A percentile compares a stretch with the other conserved stretches of the same genome.
Evolutionary conservation across 2,888 invertebrate species (phyloP).

Genomic region (Erannis defoliaria): DNA sequence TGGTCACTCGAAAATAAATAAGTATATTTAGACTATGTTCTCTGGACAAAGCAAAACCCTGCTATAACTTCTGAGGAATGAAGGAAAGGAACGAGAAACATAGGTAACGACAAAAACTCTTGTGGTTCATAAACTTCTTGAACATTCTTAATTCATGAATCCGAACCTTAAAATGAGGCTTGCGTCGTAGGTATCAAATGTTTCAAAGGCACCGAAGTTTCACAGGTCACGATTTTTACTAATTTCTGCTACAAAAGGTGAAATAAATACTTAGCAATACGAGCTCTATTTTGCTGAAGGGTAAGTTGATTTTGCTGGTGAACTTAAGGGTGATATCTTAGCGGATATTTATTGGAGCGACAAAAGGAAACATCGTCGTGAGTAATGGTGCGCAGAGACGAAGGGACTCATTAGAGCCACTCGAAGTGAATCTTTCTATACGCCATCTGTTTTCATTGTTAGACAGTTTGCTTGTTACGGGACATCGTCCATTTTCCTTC

Average conservation of each 20-base stretch:
- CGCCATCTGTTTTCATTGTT: slow-evolving; percentile 46
- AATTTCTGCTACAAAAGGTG: slow-evolving; percentile 39
- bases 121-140: background rate
- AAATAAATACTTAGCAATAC: slow-evolving; percentile 1
- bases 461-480: slow-evolving; percentile 30
- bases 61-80: no score
- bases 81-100: no score
- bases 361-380: slow-evolving; percentile 58
- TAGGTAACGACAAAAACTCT: no score
- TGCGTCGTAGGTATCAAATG: slow-evolving; percentile 38
- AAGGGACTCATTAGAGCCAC: slow-evolving; percentile 60
- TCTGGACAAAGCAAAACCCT: no score
- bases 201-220: slow-evolving; percentile 36
- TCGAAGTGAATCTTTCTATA: slow-evolving; percentile 49
- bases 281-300: slow-evolving; percentile 19
- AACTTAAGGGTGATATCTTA: slow-evolving; percentile 47
- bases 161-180: slow-evolving; percentile 16
- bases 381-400: slow-evolving; percentile 58
- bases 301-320: slow-evolving; percentile 38
- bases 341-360: slow-evolving; percentile 64
- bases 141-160: slow-evolving; percentile 15
- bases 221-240: slow-evolving; percentile 41
- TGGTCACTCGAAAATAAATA: no score
- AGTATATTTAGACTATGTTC: no score
- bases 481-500: slow-evolving; percentile 20